Conservation (phyloP, 2,113 vertebrate genomes). For the Thryonomys swinderianus region DNA sequence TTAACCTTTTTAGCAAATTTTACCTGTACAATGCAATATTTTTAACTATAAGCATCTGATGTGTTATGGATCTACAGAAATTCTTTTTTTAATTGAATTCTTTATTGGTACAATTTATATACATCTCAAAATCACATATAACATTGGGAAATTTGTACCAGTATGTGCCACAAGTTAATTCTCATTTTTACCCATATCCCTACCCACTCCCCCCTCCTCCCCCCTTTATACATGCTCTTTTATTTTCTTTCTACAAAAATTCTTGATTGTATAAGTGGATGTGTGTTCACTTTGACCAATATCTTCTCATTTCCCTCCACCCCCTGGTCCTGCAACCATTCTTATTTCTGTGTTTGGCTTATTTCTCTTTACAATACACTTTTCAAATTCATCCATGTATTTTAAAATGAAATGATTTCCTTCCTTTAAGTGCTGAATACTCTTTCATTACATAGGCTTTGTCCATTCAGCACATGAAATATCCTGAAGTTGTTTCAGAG, state of each 20-base stretch:
- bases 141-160: too few species aligned
- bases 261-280: not conserved
- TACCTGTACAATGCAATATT: too few species aligned
- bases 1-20: not conserved
- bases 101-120: too few species aligned
- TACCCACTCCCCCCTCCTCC: too few species aligned
- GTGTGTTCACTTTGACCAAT: not conserved
- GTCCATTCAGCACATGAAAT: not conserved
- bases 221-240: too few species aligned
- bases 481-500: not conserved
- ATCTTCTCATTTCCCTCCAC: not conserved
- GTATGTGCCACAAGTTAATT: too few species aligned
- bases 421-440: not conserved
- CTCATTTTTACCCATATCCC: too few species aligned
- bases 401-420: not conserved
- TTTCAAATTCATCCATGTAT: not conserved
- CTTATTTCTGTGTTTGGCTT: not conserved
- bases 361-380: not conserved
- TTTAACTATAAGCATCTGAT: not conserved
- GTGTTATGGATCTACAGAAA: not conserved
- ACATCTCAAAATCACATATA: too few species aligned
- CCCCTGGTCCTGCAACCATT: too few species aligned
- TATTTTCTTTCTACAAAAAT: not conserved
- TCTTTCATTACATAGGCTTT: not conserved
- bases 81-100: too few species aligned